Evolutionary conservation across 1,140 invertebrate genomes (phyloP).

Genomic region (Babylonia areolata): DNA sequence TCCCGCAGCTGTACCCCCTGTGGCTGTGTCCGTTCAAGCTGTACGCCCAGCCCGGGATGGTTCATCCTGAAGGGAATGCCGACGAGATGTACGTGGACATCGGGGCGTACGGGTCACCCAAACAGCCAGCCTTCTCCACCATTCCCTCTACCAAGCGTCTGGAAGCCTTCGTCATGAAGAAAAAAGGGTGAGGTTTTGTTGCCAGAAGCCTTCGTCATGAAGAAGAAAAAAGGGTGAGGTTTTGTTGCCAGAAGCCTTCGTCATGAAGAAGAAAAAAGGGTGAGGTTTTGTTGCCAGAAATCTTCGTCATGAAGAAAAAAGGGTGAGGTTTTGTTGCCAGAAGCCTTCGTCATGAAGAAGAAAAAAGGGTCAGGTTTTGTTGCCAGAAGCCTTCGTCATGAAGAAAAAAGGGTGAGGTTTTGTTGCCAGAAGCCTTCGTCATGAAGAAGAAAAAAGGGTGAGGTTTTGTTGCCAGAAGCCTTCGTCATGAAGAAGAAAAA

Average conservation of each 20-base stretch:
- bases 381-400: no score
- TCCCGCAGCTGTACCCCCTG: constrained; percentile 85
- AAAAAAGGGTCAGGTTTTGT: no score
- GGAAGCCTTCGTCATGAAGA: constrained; percentile 83
- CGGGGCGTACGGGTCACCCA: constrained; percentile 87
- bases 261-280: not conserved
- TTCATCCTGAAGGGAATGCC: constrained; percentile 78
- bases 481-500: no score
- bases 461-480: no score
- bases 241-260: no score
- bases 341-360: no score
- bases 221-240: not conserved
- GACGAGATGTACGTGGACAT: constrained; percentile 85
- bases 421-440: no score
- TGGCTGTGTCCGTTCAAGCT: constrained; percentile 90
- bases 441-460: no score
- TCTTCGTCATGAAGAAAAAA: no score
- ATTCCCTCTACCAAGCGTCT: constrained; percentile 82
- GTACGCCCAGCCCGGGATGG: constrained; percentile 83
- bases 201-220: not conserved
- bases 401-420: no score
- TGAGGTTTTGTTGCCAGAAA: no score
- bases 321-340: no score
- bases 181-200: constrained; percentile 79
- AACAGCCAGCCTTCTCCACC: constrained; percentile 81